Conservation (phyloP, 2,113 vertebrate genomes). For the Mus spicilegus region DNA sequence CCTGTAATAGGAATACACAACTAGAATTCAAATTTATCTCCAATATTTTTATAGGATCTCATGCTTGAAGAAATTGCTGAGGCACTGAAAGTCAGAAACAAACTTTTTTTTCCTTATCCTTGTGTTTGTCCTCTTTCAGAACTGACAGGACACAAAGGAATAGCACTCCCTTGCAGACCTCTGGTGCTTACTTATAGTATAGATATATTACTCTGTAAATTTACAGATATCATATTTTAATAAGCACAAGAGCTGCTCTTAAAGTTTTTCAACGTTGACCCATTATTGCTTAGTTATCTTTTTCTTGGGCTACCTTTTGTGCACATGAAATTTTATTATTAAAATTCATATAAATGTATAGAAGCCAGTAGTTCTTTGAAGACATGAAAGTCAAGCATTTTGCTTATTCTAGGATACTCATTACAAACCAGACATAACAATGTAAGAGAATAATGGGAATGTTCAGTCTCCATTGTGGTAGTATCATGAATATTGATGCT, state of each 20-base stretch:
- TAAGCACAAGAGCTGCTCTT: background rate
- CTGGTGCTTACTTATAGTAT: background rate
- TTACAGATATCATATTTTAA: conserved; percentile 41
- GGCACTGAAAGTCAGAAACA: background rate
- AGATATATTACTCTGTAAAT: conserved; percentile 21
- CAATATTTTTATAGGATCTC: conserved; percentile 31
- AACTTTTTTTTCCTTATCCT: background rate
- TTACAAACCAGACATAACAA: conserved; percentile 75
- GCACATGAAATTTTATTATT: conserved; percentile 59
- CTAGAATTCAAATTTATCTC: background rate
- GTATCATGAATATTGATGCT: conserved; percentile 73
- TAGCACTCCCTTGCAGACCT: background rate
- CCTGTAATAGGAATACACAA: background rate
- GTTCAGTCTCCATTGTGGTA: conserved; percentile 48
- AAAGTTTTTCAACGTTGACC: conserved; percentile 22
- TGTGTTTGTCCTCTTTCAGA: background rate
- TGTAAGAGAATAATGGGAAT: conserved; percentile 76
- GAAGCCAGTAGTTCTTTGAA: conserved; percentile 61
- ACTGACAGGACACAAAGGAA: background rate
- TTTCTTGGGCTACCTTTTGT: conserved; percentile 49
- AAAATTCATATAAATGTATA: conserved; percentile 66
- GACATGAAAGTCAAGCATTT: conserved; percentile 67
- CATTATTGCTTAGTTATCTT: conserved; percentile 15
- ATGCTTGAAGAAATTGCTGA: background rate
- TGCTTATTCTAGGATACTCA: conserved; percentile 73